Base-by-base conservation (phyloP, 2,888 invertebrate species). In the Drosophila melanosoma region DNA sequence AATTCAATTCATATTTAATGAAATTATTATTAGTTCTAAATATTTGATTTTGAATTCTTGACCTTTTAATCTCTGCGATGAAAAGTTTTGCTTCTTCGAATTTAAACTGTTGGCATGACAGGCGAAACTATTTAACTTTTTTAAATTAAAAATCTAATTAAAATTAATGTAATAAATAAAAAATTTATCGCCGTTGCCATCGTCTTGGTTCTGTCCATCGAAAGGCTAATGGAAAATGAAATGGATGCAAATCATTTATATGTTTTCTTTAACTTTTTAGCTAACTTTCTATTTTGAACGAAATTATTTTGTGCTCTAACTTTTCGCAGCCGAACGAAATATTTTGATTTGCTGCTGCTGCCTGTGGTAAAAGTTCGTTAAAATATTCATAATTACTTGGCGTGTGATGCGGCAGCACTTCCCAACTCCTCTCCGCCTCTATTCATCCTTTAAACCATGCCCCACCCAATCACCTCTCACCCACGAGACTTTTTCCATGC, bases 361-460 rank as follows among this genome's bases (percentile, higher is more conserved):
- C 90, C 89, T 78, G 90, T 88, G 87, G 89, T 81, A 90, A 87
- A 90, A 87, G 87, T 87, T 87, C 83, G 90, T 81, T 88, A 86
- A 87, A 90, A 87, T 90, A 87, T 87, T 87, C 87, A 87, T 87
- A 87, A 87, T 87, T 87, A 90, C 89, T 86, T 81, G 82, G 89
- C 86, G 89, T 83, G 86, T 86, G 86, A 87, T 83, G 89, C 88
- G 83, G 76, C 73, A 81, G 75, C 75, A 86, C 72, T 88, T 79
- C 38, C 58, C 26, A 26, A 26, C 26, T 26, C 26, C 2, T n/a
- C 51, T n/a, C 32, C 42, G 11, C 1, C 17, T 17, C 54, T 36
- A 17, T n/a, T 17, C 26, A 11, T 29, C 49, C 29, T 38, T 48
- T 62, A 40, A 35, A 29, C 40, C 23, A 17, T 48, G 6, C 23